Percentiles rank a stretch among this genome's conserved stretches.
Evolutionary conservation across 1,140 invertebrate genomes (phyloP).

Genomic region (Aethina tumida): DNA sequence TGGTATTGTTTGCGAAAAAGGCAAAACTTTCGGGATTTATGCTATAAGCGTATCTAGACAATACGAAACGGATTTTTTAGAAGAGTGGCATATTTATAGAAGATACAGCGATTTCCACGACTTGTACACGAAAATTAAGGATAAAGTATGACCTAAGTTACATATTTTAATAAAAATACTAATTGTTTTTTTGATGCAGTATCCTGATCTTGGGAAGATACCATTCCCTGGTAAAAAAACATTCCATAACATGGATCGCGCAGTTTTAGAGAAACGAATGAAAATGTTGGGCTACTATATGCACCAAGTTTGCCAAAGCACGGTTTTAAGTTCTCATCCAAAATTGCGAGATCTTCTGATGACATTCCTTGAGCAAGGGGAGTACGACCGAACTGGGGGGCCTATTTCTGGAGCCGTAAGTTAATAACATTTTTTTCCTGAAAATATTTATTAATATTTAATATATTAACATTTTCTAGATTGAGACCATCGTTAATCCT

Average conservation of each 20-base stretch:
- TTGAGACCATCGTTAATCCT: slow-evolving; percentile 71
- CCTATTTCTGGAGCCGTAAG: slow-evolving; percentile 48
- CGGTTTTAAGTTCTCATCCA: slow-evolving; percentile 51
- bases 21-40: slow-evolving; percentile 82
- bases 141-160: slow-evolving; percentile 41
- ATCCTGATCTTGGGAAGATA: slow-evolving; percentile 66
- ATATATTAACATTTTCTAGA: slow-evolving; percentile 42
- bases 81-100: slow-evolving; percentile 71
- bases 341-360: slow-evolving; percentile 59
- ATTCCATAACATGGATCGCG: slow-evolving; percentile 83
- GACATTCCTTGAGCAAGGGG: slow-evolving; percentile 68
- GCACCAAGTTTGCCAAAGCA: slow-evolving; percentile 53
- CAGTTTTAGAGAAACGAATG: slow-evolving; percentile 79
- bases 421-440: no score
- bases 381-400: slow-evolving; percentile 61
- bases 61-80: slow-evolving; percentile 53
- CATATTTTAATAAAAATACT: slow-evolving; percentile 2
- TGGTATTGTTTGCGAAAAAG: slow-evolving; percentile 63
- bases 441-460: no score
- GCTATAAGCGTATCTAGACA: slow-evolving; percentile 68
- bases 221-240: slow-evolving; percentile 88
- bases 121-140: slow-evolving; percentile 67
- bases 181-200: slow-evolving; percentile 43
- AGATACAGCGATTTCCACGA: slow-evolving; percentile 90
- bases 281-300: slow-evolving; percentile 78